Evolutionary conservation across 2,797 vertebrate genomes (phyloP).

Genomic region (Sebastes reedi): DNA sequence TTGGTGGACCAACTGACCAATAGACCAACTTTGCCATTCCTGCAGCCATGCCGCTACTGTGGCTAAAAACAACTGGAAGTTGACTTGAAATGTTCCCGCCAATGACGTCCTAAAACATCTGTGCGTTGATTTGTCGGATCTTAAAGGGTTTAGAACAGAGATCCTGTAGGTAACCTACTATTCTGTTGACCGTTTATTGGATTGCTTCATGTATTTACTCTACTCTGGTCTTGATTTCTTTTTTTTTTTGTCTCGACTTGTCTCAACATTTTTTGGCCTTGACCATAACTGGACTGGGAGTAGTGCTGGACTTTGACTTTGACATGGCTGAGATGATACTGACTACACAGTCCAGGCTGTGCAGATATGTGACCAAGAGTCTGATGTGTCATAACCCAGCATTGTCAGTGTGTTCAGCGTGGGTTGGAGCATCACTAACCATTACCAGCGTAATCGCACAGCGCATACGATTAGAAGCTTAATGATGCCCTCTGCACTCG

Average conservation of each 20-base stretch:
- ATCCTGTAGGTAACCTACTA: too few relatives aligned
- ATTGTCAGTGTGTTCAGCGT: neutral
- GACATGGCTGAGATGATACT: neutral
- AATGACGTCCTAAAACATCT: neutral
- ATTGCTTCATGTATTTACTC: too few relatives aligned
- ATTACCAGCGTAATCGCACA: neutral
- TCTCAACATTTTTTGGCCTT: neutral
- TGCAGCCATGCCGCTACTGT: neutral
- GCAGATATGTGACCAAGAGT: neutral
- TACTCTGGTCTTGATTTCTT: too few relatives aligned
- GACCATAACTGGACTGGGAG: neutral
- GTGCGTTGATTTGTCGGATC: neutral
- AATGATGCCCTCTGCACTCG: slow-evolving; percentile 41
- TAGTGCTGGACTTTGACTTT: neutral
- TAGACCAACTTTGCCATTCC: too few relatives aligned
- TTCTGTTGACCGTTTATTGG: neutral
- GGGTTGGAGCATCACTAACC: neutral
- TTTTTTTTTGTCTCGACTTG: neutral
- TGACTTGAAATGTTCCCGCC: neutral
- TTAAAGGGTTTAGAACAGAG: neutral
- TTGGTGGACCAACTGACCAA: too few relatives aligned
- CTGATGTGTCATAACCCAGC: neutral
- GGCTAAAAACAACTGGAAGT: neutral
- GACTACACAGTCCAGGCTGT: neutral
- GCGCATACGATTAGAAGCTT: slow-evolving; percentile 35